These are phyloP conservation scores for Butastur rufipennis DNA, from an alignment of 2,113 vertebrate genomes.

Conservation along the genomic window DNA sequence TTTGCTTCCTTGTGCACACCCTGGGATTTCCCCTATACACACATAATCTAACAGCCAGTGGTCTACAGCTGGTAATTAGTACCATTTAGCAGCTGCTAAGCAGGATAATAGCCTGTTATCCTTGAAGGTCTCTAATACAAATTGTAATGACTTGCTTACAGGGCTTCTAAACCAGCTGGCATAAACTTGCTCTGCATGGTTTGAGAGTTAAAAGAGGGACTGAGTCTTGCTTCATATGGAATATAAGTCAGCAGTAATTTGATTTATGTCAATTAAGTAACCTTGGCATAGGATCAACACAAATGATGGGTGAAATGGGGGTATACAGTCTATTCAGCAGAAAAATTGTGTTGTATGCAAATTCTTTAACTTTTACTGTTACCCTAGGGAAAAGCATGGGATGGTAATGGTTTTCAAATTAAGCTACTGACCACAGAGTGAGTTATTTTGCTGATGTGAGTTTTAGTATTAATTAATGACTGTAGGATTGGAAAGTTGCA, in stretches of 20 bases:
- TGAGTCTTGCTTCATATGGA: neutral
- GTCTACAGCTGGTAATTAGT: constrained; percentile 14
- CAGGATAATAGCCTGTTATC: neutral
- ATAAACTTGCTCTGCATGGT: neutral
- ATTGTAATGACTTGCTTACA: neutral
- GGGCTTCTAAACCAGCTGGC: neutral
- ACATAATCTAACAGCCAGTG: neutral
- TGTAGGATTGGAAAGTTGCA: neutral
- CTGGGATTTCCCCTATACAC: neutral
- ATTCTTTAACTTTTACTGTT: neutral
- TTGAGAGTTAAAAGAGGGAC: neutral
- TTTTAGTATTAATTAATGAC: neutral
- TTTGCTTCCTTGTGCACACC: neutral
- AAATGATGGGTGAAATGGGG: neutral
- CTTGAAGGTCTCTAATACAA: neutral
- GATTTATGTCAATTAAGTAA: constrained; percentile 20
- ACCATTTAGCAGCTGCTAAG: constrained; percentile 25
- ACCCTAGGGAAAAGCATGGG: neutral
- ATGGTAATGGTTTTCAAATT: neutral
- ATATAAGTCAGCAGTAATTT: neutral
- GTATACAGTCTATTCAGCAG: neutral
- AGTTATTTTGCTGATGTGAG: neutral
- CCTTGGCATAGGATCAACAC: neutral
- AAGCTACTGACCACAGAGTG: neutral
- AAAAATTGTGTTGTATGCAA: constrained; percentile 1